phyloP scores from a whole-genome alignment of 2,888 invertebrate genomes.

The Cataglyphis cursor region DNA sequence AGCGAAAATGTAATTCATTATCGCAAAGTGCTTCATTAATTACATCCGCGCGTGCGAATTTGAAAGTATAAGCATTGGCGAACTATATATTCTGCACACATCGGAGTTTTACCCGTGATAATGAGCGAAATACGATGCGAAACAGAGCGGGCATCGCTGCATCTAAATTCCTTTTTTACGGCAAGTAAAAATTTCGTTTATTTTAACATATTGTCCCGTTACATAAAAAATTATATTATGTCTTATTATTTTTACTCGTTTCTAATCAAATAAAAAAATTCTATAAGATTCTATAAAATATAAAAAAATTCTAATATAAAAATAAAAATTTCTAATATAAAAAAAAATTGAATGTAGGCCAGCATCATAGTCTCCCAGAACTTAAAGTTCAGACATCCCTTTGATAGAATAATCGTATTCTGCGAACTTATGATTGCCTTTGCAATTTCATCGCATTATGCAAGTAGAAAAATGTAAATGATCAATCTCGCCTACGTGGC shows the following conservation, averaged over 20 bases:
- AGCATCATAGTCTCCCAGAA: not conserved
- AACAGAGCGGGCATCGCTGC: not conserved
- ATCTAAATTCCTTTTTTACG: not conserved
- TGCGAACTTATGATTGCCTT: not conserved
- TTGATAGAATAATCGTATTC: not conserved
- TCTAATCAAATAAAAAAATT: too few species aligned
- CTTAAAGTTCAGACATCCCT: not conserved
- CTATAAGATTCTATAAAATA: too few species aligned
- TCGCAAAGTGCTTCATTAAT: conserved; percentile 20
- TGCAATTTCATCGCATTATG: conserved; percentile 23
- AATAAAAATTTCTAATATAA: too few species aligned
- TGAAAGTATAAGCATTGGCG: not conserved
- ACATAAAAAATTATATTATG: too few species aligned
- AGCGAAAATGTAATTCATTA: conserved; percentile 19
- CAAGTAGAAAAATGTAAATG: conserved; percentile 55
- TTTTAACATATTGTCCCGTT: not conserved
- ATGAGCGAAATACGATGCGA: not conserved
- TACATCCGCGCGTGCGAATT: conserved; percentile 6
- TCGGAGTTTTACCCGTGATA: not conserved
- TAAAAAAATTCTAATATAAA: too few species aligned
- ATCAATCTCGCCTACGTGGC: conserved; percentile 64
- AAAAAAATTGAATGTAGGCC: not conserved
- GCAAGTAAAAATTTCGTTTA: not conserved
- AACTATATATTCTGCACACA: not conserved
- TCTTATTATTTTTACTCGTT: too few species aligned